Evolutionary conservation across 2,797 vertebrate genomes (phyloP), one percentile per base, ranked within the genome.

Genomic region (Falco cherrug): DNA sequence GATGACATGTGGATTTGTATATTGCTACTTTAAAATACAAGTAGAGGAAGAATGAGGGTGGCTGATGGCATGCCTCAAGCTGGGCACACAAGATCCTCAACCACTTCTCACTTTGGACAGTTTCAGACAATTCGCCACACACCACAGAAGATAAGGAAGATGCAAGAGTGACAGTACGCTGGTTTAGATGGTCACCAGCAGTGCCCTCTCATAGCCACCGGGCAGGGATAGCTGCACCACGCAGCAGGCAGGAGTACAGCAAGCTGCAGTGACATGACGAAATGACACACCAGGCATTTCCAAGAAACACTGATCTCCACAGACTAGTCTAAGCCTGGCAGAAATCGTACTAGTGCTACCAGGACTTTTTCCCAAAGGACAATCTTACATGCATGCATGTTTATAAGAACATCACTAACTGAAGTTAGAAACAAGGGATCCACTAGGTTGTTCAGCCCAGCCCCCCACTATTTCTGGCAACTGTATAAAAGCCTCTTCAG

Each of bases 191-290:
- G 41, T 5, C 57, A 82, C 45, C 45, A 74, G 43, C 20, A 47
- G 29, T 21, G 24, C 25, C 10, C 20, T 71, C 41, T 13, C 0
- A 0, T 6, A 80, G 63, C 13, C 15, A 16, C 19, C 14, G 13
- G 17, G 35, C 4, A 5, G 61, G 31, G 47, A 28, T 10, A 33
- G 31, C 39, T 50, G n/a, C 59, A 61, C 35, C 20, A 0, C 18
- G 31, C 57, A 43, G 69, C 43, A 13, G 51, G 48, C 8, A 47
- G 56, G n/a, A 53, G 11, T 4, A 13, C 45, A 48, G 41, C 50
- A 82, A 77, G 50, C 6, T 41, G 26, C 61, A 65, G 22, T 11
- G 53, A 71, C 9, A 3, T 33, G 63, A 74, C 56, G 47, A 82
- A 79, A 79, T 28, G 21, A 61, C 68, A 37, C 22, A 31, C 53